Evolutionary conservation across 2,113 vertebrate species (phyloP).

Genomic region (Corythornis vintsioides): DNA sequence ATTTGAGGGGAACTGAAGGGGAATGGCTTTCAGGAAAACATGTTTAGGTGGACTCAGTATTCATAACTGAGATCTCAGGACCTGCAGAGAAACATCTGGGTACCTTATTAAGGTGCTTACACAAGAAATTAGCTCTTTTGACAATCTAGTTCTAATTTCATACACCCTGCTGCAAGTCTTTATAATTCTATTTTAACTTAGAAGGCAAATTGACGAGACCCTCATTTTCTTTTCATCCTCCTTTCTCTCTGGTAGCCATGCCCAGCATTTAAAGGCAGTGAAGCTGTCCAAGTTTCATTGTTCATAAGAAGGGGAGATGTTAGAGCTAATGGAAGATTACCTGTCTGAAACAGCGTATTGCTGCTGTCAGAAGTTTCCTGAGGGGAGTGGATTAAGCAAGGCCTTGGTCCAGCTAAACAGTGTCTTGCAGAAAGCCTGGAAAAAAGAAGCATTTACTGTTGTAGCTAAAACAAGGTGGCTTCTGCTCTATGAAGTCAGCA

Average conservation of each 20-base stretch:
- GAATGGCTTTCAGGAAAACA: not conserved
- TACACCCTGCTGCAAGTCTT: not conserved
- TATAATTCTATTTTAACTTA: not conserved
- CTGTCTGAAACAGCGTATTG: not conserved
- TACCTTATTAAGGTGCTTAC: not conserved
- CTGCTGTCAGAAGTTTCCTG: not conserved
- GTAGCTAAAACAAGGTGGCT: not conserved
- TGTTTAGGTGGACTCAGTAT: not conserved
- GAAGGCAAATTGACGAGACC: not conserved
- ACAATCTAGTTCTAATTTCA: not conserved
- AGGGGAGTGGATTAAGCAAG: not conserved
- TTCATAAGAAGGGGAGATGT: rapidly evolving
- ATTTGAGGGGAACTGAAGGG: rapidly evolving
- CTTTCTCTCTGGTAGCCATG: not conserved
- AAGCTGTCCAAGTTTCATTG: not conserved
- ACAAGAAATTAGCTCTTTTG: not conserved
- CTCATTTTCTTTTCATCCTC: not conserved
- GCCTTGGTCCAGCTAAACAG: not conserved
- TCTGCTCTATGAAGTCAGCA: not conserved
- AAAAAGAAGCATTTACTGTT: not conserved
- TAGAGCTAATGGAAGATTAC: not conserved
- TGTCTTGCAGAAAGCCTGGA: not conserved
- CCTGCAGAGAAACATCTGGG: not conserved
- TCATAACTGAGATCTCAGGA: not conserved
- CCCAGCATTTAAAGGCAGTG: not conserved